Conservation (phyloP, 37 sponge, comb jelly and placozoan genomes). For the Agelas oroides region DNA sequence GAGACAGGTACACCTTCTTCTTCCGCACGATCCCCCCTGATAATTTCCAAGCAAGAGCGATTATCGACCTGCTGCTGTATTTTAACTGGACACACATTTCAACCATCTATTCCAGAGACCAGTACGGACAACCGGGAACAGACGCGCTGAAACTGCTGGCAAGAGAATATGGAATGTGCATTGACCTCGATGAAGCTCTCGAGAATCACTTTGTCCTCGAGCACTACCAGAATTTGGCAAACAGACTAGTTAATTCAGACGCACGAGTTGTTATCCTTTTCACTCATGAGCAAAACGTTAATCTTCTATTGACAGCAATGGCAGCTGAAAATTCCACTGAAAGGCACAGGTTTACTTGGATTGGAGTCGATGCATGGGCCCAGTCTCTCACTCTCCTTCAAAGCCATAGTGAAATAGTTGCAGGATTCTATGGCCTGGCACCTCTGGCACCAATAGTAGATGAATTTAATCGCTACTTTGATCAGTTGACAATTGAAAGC, state of each 20-base stretch:
- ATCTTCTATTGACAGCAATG: neutral
- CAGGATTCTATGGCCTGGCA: constrained; percentile 52
- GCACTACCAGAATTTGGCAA: neutral
- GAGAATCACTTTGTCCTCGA: neutral
- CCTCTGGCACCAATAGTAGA: constrained; percentile 19
- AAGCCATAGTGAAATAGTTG: constrained; percentile 34
- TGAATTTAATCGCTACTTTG: constrained; percentile 57
- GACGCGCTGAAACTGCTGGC: constrained; percentile 15
- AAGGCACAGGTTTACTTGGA: constrained; percentile 50
- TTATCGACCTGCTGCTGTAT: constrained; percentile 49
- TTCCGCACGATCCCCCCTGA: constrained; percentile 78
- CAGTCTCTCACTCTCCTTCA: neutral
- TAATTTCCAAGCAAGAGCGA: constrained; percentile 72
- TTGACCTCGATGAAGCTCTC: constrained; percentile 14
- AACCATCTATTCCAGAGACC: constrained; percentile 23
- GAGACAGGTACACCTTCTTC: constrained; percentile 67
- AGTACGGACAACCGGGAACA: constrained; percentile 53
- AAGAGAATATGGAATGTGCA: constrained; percentile 24
- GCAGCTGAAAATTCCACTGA: neutral
- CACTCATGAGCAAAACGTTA: neutral
- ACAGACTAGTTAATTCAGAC: neutral
- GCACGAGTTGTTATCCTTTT: constrained; percentile 39
- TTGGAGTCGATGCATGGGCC: constrained; percentile 81
- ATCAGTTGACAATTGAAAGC: constrained; percentile 40
- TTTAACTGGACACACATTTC: constrained; percentile 64